Conservation (phyloP, 2,797 vertebrate genomes). For the Luscinia luscinia region DNA sequence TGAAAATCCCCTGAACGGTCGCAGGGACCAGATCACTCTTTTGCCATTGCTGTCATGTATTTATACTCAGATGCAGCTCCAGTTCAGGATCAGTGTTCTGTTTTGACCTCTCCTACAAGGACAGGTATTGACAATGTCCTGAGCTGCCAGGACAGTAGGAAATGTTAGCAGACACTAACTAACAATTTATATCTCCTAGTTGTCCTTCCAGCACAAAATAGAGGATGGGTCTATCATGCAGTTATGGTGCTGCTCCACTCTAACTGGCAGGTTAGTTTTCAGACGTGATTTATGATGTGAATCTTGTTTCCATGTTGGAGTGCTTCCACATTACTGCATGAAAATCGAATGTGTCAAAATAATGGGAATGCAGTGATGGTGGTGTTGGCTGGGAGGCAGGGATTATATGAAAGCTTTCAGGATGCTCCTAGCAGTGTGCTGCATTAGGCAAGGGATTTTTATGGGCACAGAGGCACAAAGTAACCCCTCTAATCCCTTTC, state of each 20-base stretch:
- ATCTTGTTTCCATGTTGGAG: slow-evolving; percentile 22
- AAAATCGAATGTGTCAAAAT: slow-evolving; percentile 64
- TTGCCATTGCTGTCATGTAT: background rate
- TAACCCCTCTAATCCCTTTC: slow-evolving; percentile 81
- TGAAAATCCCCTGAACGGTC: background rate
- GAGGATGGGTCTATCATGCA: background rate
- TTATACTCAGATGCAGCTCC: background rate
- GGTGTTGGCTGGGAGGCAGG: slow-evolving; percentile 34
- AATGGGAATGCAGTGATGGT: slow-evolving; percentile 53
- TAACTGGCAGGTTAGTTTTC: slow-evolving; percentile 24
- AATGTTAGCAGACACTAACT: background rate
- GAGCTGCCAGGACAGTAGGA: background rate
- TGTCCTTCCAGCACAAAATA: background rate
- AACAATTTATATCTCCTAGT: background rate
- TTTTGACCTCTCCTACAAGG: background rate
- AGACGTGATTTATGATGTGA: slow-evolving; percentile 26
- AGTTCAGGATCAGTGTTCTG: background rate
- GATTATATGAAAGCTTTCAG: slow-evolving; percentile 77
- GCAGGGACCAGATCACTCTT: background rate
- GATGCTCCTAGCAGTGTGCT: slow-evolving; percentile 54
- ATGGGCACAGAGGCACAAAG: slow-evolving; percentile 73
- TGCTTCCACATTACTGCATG: slow-evolving; percentile 56
- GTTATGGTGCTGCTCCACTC: background rate
- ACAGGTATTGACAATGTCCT: background rate
- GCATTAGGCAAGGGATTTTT: slow-evolving; percentile 70